Conservation (phyloP, 2,888 invertebrate species). For the Morpho helenor region DNA sequence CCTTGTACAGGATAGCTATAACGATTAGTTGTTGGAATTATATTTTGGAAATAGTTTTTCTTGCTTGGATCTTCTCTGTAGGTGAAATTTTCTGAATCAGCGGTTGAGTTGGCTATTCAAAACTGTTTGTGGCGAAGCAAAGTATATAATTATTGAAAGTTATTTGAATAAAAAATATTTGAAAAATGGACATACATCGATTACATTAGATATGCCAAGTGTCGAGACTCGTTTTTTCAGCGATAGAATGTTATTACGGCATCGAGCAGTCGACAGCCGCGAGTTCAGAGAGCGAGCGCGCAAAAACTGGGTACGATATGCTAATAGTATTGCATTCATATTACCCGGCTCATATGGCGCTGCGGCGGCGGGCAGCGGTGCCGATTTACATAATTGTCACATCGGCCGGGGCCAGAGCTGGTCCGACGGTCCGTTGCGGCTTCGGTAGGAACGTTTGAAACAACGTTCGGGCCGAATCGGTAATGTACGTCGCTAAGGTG, state of each 20-base stretch:
- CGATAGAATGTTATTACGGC: slow-evolving; percentile 5
- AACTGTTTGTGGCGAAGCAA: no score
- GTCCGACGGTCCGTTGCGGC: slow-evolving; percentile 9
- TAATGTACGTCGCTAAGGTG: slow-evolving; percentile 24
- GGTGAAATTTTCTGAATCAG: no score
- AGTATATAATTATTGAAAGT: no score
- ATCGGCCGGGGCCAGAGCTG: slow-evolving; percentile 22
- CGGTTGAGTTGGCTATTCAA: no score
- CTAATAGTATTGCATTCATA: slow-evolving; percentile 28
- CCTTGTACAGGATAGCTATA: no score
- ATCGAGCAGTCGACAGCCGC: neutral
- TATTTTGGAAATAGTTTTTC: no score
- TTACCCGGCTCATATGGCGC: slow-evolving; percentile 23
- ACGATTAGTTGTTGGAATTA: no score
- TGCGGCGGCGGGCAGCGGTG: slow-evolving; percentile 27
- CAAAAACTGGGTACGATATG: slow-evolving; percentile 26
- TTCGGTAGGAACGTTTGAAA: neutral
- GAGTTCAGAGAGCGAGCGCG: slow-evolving; percentile 27
- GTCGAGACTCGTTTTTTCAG: neutral
- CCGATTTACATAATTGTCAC: slow-evolving; percentile 46
- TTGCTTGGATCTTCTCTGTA: no score
- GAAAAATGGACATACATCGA: no score
- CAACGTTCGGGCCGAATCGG: neutral
- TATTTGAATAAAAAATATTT: no score
- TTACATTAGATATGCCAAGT: neutral